Percentiles rank a stretch among this genome's conserved stretches.
These are phyloP conservation scores for Volucella zonaria DNA, from an alignment of 2,888 invertebrate genomes.

Conservation along the genomic window DNA sequence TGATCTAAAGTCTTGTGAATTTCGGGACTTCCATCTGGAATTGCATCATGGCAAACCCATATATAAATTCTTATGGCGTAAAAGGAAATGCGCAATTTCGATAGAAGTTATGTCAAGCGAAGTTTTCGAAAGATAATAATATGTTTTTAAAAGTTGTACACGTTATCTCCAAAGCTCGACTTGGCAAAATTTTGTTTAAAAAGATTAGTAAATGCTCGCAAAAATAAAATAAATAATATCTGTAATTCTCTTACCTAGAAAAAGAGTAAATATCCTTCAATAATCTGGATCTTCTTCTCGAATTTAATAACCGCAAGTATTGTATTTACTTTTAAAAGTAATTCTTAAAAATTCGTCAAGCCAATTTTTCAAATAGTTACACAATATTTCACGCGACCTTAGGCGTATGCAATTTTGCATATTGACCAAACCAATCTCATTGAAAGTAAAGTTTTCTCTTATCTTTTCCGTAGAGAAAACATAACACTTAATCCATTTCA, in stretches of 20 bases:
- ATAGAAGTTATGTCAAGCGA: no score
- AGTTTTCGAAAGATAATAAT: no score
- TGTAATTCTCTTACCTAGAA: constrained; percentile 4
- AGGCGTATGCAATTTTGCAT: constrained; percentile 38
- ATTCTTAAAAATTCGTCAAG: constrained; percentile 29
- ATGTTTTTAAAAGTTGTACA: no score
- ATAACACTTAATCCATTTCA: constrained; percentile 5
- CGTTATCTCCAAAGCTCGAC: no score
- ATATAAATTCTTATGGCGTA: no score
- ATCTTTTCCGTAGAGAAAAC: neutral
- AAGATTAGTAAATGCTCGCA: no score
- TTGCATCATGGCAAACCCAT: no score
- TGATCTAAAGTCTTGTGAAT: no score
- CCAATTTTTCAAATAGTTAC: constrained; percentile 15
- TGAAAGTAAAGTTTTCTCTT: neutral
- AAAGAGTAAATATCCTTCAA: constrained; percentile 9
- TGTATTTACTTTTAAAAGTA: constrained; percentile 26
- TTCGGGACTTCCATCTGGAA: no score
- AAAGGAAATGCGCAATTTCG: no score
- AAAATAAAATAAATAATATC: no score
- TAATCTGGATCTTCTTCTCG: neutral
- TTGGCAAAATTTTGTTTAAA: no score
- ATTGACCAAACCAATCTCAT: constrained; percentile 40
- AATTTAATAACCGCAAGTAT: neutral
- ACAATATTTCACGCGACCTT: constrained; percentile 3